A percentile compares a stretch with the other conserved stretches of the same genome.
These are phyloP conservation scores for Mionectes macconnelli DNA, from an alignment of 2,113 vertebrate genomes.

Conservation along the genomic window DNA sequence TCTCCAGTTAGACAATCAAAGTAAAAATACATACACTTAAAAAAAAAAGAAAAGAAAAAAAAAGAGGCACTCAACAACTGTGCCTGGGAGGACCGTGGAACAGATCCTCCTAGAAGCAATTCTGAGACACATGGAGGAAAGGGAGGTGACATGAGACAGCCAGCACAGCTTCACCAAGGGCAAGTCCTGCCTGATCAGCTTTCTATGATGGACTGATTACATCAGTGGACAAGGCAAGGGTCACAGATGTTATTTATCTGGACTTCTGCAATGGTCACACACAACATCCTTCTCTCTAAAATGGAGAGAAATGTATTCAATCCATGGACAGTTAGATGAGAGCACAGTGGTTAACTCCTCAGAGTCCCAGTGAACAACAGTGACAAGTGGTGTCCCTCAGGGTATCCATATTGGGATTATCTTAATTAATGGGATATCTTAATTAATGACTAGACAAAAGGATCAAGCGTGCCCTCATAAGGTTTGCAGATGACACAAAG, in stretches of 20 bases:
- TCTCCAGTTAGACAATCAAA: not conserved
- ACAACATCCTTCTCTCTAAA: not conserved
- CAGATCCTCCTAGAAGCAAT: not conserved
- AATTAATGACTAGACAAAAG: not conserved
- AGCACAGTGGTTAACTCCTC: not conserved
- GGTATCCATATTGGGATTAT: not conserved
- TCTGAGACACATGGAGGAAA: not conserved
- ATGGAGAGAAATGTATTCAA: rapidly evolving
- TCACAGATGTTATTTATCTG: not conserved
- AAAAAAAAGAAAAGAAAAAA: no score
- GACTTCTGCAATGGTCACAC: not conserved
- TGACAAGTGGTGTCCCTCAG: not conserved
- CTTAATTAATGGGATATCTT: no score
- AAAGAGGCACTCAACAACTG: not conserved
- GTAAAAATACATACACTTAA: not conserved
- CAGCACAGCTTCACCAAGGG: not conserved
- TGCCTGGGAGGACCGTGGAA: not conserved
- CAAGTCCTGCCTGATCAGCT: not conserved
- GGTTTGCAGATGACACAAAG: not conserved
- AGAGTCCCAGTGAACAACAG: not conserved
- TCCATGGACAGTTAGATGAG: not conserved
- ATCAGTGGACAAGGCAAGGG: not conserved
- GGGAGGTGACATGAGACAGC: not conserved
- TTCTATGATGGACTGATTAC: not conserved
- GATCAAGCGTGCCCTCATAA: not conserved